A percentile compares a stretch with the other conserved stretches of the same genome.
Evolutionary conservation across 2,888 invertebrate species (phyloP).

Genomic region (Elmis aenea): DNA sequence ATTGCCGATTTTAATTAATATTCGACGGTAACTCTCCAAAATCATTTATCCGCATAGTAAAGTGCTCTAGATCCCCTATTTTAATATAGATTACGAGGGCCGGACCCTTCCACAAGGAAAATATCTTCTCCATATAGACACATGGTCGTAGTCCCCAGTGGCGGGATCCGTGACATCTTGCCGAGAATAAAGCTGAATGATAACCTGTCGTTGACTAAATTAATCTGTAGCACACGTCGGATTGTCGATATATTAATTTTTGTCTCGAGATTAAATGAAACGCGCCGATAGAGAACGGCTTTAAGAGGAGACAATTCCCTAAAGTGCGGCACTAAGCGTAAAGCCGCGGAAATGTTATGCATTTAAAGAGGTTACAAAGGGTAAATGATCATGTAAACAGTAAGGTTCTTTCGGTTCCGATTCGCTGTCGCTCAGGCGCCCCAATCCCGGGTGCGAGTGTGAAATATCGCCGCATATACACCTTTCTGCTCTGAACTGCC

Average conservation of each 20-base stretch:
- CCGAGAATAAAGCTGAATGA: conserved; percentile 9
- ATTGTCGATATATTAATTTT: conserved; percentile 15
- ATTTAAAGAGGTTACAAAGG: conserved; percentile 44
- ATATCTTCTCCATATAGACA: conserved; percentile 22
- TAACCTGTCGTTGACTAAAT: conserved; percentile 7
- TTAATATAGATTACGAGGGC: conserved; percentile 26
- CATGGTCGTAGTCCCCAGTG: conserved; percentile 10
- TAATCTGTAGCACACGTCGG: conserved; percentile 14
- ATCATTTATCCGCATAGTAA: conserved; percentile 22
- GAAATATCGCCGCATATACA: conserved; percentile 34
- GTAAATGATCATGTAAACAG: conserved; percentile 44
- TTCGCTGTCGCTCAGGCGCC: conserved; percentile 30
- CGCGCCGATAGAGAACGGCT: conserved; percentile 2
- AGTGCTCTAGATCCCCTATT: conserved; percentile 17
- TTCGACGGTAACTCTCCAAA: conserved; percentile 22
- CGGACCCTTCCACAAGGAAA: conserved; percentile 21
- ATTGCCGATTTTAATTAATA: conserved; percentile 32
- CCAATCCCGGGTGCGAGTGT: conserved; percentile 30
- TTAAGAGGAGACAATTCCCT: conserved; percentile 35
- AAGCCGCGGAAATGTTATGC: conserved; percentile 40
- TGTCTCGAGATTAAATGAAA: conserved; percentile 10
- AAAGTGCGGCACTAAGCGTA: conserved; percentile 36
- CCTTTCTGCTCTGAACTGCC: conserved; percentile 33
- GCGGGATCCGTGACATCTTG: conserved; percentile 14
- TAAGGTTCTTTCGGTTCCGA: conserved; percentile 31